Evolutionary conservation across 2,888 invertebrate species (phyloP), one percentile per base, ranked within the genome.

Genomic region (Lepidocyrtoides sp.): DNA sequence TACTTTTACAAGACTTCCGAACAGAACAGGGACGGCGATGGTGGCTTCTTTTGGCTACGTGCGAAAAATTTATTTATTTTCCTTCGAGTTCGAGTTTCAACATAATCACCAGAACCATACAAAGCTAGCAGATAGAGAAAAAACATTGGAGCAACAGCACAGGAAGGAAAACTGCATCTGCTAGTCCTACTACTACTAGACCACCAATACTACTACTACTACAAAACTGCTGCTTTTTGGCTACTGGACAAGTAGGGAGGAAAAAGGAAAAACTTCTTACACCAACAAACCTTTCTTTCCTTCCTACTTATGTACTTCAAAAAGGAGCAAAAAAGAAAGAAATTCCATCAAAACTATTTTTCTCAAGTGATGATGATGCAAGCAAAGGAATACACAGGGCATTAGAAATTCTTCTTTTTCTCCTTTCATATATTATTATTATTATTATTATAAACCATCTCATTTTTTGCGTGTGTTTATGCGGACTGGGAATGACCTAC

Each of bases 341-440:
- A 81, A 82, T 60, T 82, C 57, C 82, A 82, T 82, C 82, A 82
- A 82, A 82, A 82, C 82, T 82, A 82, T 82, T 82, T 63, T 75
- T n/a, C 36, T 23, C 10, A 23, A 23, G 36, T 2, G 36, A 41
- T 20, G 51, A 14, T 51, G 60, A 26, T 60, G 26, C 41, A 36
- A 36, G n/a, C 32, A 14, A 36, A 36, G 17, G 36, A 36, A 10
- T 12, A 4, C 8, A n/a, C 17, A 36, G 36, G 66, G n/a, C 8
- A 63, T 23, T n/a, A 36, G 12, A 20, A 44, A 75, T 75, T 60
- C 26, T 26, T 60, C 26, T 60, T 57, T 20, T 20, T 57, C 57
- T 20, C 3, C 17, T 17, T 14, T 17, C 54, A 54, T 54, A n/a
- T 17, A n/a, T n/a, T n/a, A n/a, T n/a, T 26, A 60, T 60, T 10